phyloP scores from a whole-genome alignment of 2,113 vertebrate species.

The Spea bombifrons region DNA sequence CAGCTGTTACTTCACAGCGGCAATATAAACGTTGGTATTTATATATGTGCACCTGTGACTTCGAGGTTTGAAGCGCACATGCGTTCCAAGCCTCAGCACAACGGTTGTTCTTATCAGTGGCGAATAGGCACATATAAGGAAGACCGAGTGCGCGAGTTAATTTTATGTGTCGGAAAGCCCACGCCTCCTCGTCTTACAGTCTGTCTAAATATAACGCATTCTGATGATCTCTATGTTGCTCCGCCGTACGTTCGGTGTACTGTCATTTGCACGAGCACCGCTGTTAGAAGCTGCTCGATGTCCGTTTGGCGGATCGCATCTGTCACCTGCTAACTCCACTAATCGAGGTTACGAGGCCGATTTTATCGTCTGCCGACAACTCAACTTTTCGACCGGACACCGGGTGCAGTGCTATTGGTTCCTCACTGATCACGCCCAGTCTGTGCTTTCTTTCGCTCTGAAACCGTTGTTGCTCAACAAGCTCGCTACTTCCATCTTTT shows the following conservation, averaged over 20 bases:
- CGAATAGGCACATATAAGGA: constrained; percentile 30
- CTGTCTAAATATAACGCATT: constrained; percentile 11
- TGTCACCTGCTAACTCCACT: neutral
- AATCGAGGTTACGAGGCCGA: neutral
- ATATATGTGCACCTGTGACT: too few species aligned
- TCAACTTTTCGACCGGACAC: neutral
- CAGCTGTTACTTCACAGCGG: too few species aligned
- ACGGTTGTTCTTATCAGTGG: neutral
- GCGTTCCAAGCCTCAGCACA: constrained; percentile 3
- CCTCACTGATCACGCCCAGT: neutral
- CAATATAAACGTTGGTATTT: too few species aligned
- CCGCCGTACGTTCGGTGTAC: neutral
- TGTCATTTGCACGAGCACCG: too few species aligned
- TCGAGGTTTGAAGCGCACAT: neutral
- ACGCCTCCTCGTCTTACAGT: too few species aligned
- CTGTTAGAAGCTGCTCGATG: neutral
- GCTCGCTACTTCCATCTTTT: too few species aligned
- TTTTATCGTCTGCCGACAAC: too few species aligned
- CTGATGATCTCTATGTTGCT: neutral
- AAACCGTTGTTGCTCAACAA: neutral
- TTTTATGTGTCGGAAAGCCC: neutral
- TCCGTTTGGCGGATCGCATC: neutral
- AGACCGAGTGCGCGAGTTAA: constrained; percentile 5
- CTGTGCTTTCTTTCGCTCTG: neutral
- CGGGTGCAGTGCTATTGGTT: neutral